These are phyloP conservation scores for Tetramorium simillimum DNA, from an alignment of 1,140 invertebrate genomes.

Conservation along the genomic window DNA sequence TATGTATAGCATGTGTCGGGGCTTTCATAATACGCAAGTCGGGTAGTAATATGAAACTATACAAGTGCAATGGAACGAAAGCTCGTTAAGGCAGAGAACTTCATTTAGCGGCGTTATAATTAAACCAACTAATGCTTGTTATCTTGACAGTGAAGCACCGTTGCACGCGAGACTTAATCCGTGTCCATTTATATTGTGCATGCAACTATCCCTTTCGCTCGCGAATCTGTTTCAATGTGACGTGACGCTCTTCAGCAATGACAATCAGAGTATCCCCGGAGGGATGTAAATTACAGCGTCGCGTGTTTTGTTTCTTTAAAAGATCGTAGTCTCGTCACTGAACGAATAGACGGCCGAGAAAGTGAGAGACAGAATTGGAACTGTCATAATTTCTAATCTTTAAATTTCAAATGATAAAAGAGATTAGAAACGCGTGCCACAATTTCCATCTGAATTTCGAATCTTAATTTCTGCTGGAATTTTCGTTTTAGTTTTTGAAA, in stretches of 20 bases:
- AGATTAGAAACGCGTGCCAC: not conserved
- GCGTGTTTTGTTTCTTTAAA: not conserved
- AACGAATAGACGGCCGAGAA: not conserved
- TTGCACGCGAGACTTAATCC: conserved; percentile 43
- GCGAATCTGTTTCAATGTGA: conserved; percentile 7
- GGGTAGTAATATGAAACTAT: conserved; percentile 44
- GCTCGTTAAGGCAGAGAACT: conserved; percentile 47
- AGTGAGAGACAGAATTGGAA: not conserved
- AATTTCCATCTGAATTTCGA: not conserved
- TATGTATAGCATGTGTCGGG: conserved; percentile 27
- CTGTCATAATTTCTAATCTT: not conserved
- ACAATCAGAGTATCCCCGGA: not conserved
- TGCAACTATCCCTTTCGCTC: conserved; percentile 3
- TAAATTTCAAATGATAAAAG: not conserved
- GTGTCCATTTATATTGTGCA: conserved; percentile 38
- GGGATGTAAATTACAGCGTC: not conserved
- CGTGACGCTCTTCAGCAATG: not conserved
- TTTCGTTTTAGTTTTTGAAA: not conserved
- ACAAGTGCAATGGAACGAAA: conserved; percentile 40
- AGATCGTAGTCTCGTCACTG: not conserved
- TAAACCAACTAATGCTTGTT: conserved; percentile 51
- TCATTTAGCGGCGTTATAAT: conserved; percentile 48
- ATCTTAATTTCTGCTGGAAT: not conserved
- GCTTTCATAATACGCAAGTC: conserved; percentile 26
- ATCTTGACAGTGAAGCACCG: conserved; percentile 45